These are phyloP conservation scores for Liparis tanakae DNA, from an alignment of 2,797 vertebrate species.

Conservation along the genomic window DNA sequence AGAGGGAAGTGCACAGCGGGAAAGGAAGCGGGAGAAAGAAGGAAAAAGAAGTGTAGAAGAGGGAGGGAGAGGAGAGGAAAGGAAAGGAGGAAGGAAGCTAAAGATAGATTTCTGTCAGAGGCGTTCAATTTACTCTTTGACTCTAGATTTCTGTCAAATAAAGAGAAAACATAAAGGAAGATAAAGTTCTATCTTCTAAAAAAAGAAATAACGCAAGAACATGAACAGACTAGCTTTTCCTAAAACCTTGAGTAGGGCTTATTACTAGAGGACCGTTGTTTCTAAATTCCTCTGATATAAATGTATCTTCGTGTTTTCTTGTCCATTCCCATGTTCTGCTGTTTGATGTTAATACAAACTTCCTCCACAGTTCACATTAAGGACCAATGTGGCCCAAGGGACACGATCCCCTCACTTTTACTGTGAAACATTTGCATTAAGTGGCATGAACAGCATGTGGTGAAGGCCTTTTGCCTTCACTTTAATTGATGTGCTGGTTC, in stretches of 20 bases:
- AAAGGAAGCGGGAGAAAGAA: conserved; percentile 16
- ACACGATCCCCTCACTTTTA: not conserved
- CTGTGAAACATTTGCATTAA: conserved; percentile 12
- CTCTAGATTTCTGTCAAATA: conserved; percentile 14
- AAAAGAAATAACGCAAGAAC: not conserved
- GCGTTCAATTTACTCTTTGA: conserved; percentile 53
- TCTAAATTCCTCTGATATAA: not conserved
- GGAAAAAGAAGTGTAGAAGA: conserved; percentile 24
- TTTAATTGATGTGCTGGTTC: not conserved
- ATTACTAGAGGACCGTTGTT: not conserved
- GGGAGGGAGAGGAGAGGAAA: conserved; percentile 38
- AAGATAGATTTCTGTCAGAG: conserved; percentile 60
- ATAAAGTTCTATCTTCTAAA: not conserved
- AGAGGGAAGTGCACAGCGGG: conserved; percentile 16
- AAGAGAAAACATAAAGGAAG: not conserved
- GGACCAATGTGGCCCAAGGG: not conserved
- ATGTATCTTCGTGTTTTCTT: not conserved
- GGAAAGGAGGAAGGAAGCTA: conserved; percentile 45
- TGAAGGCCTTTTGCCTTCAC: not conserved
- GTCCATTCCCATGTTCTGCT: not conserved
- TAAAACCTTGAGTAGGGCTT: not conserved
- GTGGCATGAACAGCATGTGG: not conserved
- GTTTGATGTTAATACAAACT: not conserved
- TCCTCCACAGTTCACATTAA: conserved; percentile 4
- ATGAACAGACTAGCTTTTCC: not conserved